These are phyloP conservation scores for Tiphia femorata DNA, from an alignment of 2,888 invertebrate species.

Conservation along the genomic window DNA sequence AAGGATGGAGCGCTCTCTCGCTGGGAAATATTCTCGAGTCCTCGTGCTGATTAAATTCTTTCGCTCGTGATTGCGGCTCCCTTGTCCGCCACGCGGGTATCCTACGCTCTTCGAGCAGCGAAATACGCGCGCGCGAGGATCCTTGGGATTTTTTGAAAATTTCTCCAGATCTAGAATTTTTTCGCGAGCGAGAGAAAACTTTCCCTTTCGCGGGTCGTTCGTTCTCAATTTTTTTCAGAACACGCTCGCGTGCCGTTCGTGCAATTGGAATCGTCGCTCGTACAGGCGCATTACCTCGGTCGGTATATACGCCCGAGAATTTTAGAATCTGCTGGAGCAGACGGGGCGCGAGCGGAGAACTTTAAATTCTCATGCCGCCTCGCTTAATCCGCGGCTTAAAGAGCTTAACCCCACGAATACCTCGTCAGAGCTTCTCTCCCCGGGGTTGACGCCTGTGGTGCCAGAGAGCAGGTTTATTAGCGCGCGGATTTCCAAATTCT, in stretches of 20 bases:
- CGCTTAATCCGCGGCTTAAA: constrained; percentile 65
- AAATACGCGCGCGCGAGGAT: not conserved
- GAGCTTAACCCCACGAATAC: constrained; percentile 66
- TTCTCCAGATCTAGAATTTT: constrained; percentile 20
- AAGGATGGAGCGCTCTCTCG: constrained; percentile 28
- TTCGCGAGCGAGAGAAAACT: no score
- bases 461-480: constrained; percentile 67
- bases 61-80: constrained; percentile 31
- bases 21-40: constrained; percentile 29
- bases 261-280: no score
- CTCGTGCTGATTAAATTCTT: constrained; percentile 46
- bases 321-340: no score
- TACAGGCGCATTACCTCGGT: no score
- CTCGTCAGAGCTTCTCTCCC: constrained; percentile 60
- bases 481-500: constrained; percentile 67
- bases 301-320: no score
- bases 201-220: no score
- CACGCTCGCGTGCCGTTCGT: no score
- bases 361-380: constrained; percentile 62
- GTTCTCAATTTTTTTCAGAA: no score
- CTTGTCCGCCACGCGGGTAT: not conserved
- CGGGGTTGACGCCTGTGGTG: constrained; percentile 34
- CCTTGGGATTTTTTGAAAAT: not conserved
- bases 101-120: not conserved
- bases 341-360: constrained; percentile 46